These are phyloP conservation scores for Dicaeum eximium DNA, from an alignment of 2,113 vertebrate species.

Conservation along the genomic window DNA sequence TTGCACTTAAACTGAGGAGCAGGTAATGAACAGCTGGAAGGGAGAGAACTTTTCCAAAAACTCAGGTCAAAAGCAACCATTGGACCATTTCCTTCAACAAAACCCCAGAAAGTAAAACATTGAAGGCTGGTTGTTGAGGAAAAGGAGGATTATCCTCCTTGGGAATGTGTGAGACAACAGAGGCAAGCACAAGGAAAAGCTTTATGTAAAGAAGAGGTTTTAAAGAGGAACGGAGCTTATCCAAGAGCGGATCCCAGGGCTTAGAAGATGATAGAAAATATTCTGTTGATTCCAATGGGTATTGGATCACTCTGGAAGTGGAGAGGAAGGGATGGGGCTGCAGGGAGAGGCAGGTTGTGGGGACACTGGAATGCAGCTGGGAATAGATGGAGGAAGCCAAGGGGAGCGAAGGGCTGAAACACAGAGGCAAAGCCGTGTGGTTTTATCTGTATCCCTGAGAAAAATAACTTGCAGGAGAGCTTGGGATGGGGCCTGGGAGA, in stretches of 20 bases:
- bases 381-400: not conserved
- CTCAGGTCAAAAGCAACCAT: not conserved
- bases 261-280: slow-evolving; percentile 8
- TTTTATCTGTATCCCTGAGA: not conserved
- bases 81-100: not conserved
- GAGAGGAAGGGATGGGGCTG: not conserved
- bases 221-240: not conserved
- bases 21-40: not conserved
- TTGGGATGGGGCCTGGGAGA: not conserved
- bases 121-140: not conserved
- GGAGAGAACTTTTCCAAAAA: not conserved
- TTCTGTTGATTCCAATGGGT: not conserved
- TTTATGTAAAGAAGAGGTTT: not conserved
- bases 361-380: not conserved
- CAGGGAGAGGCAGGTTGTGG: not conserved
- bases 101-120: not conserved
- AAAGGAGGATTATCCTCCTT: not conserved
- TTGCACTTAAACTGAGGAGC: not conserved
- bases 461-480: not conserved
- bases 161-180: not conserved
- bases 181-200: not conserved
- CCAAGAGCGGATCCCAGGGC: not conserved
- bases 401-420: not conserved
- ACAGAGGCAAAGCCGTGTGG: not conserved
- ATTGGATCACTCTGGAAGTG: not conserved